These are phyloP conservation scores for Osmerus mordax DNA, from an alignment of 2,113 vertebrate species.

Conservation along the genomic window DNA sequence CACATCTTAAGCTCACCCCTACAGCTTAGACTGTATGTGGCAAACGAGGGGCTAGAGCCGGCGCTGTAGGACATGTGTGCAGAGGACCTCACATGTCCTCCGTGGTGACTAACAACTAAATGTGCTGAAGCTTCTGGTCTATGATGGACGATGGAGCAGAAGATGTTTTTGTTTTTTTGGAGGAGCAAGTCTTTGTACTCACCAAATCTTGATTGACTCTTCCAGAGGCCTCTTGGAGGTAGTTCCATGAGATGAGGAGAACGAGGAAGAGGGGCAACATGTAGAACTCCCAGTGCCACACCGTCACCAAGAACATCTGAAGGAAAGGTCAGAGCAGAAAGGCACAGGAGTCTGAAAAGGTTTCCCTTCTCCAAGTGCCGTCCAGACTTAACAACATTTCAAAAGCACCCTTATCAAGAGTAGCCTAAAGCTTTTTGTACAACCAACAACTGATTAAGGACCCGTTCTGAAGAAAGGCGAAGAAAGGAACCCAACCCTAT, in stretches of 20 bases:
- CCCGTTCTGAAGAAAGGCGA: slow-evolving; percentile 16
- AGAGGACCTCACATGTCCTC: background rate
- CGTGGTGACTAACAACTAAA: background rate
- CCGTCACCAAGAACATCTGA: slow-evolving; percentile 85
- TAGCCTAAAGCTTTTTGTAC: slow-evolving; percentile 26
- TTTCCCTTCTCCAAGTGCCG: slow-evolving; percentile 18
- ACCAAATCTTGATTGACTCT: slow-evolving; percentile 81
- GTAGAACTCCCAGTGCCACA: slow-evolving; percentile 93
- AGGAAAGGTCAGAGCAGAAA: slow-evolving; percentile 26
- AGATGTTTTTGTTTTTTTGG: too few relatives aligned
- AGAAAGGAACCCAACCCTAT: slow-evolving; percentile 25
- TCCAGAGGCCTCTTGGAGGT: slow-evolving; percentile 74
- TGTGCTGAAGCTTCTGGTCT: background rate
- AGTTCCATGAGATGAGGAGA: slow-evolving; percentile 86
- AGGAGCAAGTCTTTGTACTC: slow-evolving; percentile 47
- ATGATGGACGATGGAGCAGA: background rate
- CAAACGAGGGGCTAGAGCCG: background rate
- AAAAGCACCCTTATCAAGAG: slow-evolving; percentile 5
- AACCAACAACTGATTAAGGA: slow-evolving; percentile 20
- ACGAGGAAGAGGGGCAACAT: slow-evolving; percentile 89
- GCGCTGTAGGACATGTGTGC: background rate
- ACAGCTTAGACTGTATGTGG: slow-evolving; percentile 1
- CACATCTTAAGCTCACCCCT: background rate
- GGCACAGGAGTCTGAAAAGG: slow-evolving; percentile 1
- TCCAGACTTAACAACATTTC: slow-evolving; percentile 17